Conservation (phyloP, 1,140 invertebrate species). For the Zaprionus taronus region DNA sequence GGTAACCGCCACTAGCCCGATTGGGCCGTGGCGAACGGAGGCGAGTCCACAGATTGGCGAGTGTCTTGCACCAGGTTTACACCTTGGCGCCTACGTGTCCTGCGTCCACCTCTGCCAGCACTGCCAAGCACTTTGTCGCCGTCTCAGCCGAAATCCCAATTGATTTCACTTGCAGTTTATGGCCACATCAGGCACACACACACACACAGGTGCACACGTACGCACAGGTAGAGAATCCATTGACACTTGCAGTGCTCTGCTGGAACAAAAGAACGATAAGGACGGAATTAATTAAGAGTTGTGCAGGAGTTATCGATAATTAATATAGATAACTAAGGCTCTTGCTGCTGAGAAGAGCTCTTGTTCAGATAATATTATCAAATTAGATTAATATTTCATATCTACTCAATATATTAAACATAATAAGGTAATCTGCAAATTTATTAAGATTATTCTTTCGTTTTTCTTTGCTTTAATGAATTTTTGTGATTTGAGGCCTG, state of each 20-base stretch:
- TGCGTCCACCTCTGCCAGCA: slow-evolving; percentile 4
- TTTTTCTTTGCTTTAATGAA: not conserved
- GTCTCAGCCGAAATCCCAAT: slow-evolving; percentile 23
- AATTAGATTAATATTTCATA: not conserved
- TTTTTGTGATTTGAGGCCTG: not conserved
- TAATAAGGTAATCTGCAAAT: not conserved
- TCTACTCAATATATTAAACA: not conserved
- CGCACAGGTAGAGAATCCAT: not conserved
- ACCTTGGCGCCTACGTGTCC: slow-evolving; percentile 49
- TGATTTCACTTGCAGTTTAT: slow-evolving; percentile 44
- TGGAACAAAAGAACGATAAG: not conserved
- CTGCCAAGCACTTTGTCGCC: slow-evolving; percentile 6
- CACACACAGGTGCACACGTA: not conserved
- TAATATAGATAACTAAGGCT: not conserved
- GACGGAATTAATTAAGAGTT: not conserved
- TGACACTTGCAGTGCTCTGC: not conserved
- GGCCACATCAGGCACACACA: not conserved
- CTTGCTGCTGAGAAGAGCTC: no score
- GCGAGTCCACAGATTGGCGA: slow-evolving; percentile 84
- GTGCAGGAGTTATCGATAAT: not conserved
- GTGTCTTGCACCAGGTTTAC: slow-evolving; percentile 56
- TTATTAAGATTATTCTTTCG: not conserved
- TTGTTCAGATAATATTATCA: not conserved
- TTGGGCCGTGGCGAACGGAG: slow-evolving; percentile 84
- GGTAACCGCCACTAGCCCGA: slow-evolving; percentile 83